Evolutionary conservation across 2,113 vertebrate species (phyloP).

Genomic region (Psilopogon haemacephalus): DNA sequence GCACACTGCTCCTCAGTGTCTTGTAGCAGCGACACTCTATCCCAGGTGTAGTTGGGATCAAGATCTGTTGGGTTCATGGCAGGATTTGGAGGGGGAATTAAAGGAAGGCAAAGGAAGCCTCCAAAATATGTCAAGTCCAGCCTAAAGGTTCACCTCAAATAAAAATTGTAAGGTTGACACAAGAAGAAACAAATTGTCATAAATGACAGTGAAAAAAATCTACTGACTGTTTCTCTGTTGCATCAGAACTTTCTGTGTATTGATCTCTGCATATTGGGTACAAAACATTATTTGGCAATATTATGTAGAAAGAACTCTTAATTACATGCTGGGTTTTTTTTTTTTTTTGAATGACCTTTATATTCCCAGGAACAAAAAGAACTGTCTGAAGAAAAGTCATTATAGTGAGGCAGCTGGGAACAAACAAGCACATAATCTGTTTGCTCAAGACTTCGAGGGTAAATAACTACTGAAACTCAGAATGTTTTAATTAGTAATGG

Average conservation of each 20-base stretch:
- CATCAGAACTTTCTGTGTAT: background rate
- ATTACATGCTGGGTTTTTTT: background rate
- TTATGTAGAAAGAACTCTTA: background rate
- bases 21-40: background rate
- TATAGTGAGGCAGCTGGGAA: background rate
- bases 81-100: background rate
- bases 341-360: background rate
- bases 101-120: background rate
- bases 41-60: rapidly evolving
- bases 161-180: background rate
- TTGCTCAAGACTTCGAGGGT: background rate
- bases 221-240: background rate
- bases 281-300: background rate
- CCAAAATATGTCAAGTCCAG: background rate
- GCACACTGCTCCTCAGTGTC: background rate
- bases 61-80: rapidly evolving
- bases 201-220: background rate
- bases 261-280: rapidly evolving
- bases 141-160: background rate
- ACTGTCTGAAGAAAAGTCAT: background rate
- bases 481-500: background rate
- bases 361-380: background rate
- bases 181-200: background rate
- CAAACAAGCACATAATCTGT: background rate
- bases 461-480: background rate